A percentile compares a stretch with the other conserved stretches of the same genome.
Evolutionary conservation across 2,888 invertebrate species (phyloP).

Genomic region (Drosophila nr. medialis): DNA sequence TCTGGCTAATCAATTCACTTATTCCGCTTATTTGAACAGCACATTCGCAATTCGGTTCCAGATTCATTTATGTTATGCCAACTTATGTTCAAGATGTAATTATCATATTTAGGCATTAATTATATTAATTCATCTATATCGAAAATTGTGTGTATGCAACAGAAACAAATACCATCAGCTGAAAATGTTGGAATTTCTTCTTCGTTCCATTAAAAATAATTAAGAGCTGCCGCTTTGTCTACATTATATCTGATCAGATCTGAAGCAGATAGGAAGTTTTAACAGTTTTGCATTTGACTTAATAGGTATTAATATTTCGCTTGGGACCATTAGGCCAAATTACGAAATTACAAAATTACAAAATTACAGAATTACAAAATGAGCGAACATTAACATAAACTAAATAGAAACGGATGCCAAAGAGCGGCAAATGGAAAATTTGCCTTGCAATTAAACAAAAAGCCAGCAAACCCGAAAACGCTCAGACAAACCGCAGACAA

Average conservation of each 20-base stretch:
- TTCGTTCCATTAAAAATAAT: constrained; percentile 2
- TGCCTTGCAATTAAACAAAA: constrained; percentile 63
- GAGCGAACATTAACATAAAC: constrained; percentile 52
- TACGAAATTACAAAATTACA: constrained; percentile 39
- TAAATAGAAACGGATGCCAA: constrained; percentile 49
- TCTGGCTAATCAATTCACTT: not conserved
- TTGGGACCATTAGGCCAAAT: constrained; percentile 50
- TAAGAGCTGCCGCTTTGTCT: constrained; percentile 11
- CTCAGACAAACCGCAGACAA: constrained; percentile 60
- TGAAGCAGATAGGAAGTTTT: constrained; percentile 27
- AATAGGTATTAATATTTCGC: constrained; percentile 40
- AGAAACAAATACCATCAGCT: not conserved
- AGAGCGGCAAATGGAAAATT: constrained; percentile 55
- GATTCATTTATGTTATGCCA: not conserved
- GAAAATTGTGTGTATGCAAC: not conserved
- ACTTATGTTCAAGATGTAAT: not conserved
- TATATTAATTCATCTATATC: not conserved
- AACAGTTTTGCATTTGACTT: constrained; percentile 37
- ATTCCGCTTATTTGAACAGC: not conserved
- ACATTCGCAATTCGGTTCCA: not conserved
- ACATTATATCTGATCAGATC: constrained; percentile 20
- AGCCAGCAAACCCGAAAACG: constrained; percentile 31
- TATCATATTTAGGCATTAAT: not conserved
- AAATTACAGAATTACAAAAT: constrained; percentile 47
- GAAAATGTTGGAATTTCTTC: not conserved